These are phyloP conservation scores for Hirtodrosophila alboralis DNA, from an alignment of 2,888 invertebrate genomes.

Conservation along the genomic window DNA sequence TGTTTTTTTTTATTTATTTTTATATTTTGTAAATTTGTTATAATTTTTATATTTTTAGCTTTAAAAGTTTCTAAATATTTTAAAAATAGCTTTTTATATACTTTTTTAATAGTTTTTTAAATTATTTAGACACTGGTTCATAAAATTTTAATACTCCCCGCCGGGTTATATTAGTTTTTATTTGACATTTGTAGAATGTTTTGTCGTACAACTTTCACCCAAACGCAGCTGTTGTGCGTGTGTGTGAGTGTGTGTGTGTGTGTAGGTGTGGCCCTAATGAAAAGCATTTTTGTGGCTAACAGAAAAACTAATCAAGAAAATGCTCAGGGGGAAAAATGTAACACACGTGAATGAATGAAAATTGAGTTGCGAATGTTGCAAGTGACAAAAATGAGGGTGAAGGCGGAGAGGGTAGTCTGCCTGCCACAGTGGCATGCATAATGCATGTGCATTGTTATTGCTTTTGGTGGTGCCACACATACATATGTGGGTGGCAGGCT, in stretches of 20 bases:
- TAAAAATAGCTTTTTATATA: too few species aligned
- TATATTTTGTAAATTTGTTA: too few species aligned
- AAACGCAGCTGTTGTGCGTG: slow-evolving; percentile 6
- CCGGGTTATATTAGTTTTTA: slow-evolving; percentile 5
- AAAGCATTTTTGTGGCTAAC: slow-evolving; percentile 35
- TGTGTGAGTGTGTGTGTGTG: slow-evolving; percentile 3
- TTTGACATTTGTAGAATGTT: slow-evolving; percentile 49
- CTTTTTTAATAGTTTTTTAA: too few species aligned
- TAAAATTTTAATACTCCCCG: too few species aligned
- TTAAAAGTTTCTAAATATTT: too few species aligned
- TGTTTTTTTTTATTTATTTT: too few species aligned
- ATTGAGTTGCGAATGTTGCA: slow-evolving; percentile 65
- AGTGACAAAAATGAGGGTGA: slow-evolving; percentile 1
- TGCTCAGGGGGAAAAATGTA: slow-evolving; percentile 41
- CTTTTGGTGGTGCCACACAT: slow-evolving; percentile 10
- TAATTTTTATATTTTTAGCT: too few species aligned
- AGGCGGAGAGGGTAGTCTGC: not conserved
- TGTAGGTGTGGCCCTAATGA: slow-evolving; percentile 40
- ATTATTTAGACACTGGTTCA: too few species aligned
- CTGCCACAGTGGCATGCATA: slow-evolving; percentile 31
- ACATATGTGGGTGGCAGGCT: slow-evolving; percentile 36
- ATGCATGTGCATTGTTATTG: slow-evolving; percentile 18
- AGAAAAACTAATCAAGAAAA: slow-evolving; percentile 53
- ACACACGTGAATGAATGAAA: slow-evolving; percentile 30
- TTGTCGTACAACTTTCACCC: slow-evolving; percentile 45